Conservation (phyloP, 2,797 vertebrate genomes). For the Rhabdomys pumilio region DNA sequence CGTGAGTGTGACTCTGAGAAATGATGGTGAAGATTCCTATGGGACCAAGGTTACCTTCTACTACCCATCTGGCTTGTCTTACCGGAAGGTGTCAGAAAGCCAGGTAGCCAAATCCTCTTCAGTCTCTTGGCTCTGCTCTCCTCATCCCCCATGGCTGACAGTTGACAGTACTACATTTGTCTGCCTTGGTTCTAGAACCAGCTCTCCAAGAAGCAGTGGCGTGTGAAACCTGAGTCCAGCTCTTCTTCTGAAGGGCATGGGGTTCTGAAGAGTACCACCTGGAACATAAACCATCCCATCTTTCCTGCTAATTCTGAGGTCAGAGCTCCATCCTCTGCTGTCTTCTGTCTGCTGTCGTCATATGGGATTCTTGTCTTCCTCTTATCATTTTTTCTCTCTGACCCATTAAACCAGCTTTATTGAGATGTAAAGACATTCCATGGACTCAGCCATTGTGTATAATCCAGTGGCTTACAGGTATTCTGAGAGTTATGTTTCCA, state of each 20-base stretch:
- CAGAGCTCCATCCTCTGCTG: not conserved
- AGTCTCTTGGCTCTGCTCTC: not conserved
- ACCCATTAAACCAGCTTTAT: slow-evolving; percentile 21
- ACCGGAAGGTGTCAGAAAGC: slow-evolving; percentile 84
- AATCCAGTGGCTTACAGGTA: not conserved
- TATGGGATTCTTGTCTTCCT: no score
- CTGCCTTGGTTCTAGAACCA: slow-evolving; percentile 61
- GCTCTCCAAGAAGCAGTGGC: not conserved
- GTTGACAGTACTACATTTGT: not conserved
- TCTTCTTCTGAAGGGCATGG: not conserved
- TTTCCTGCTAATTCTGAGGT: slow-evolving; percentile 89
- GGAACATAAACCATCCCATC: slow-evolving; percentile 89
- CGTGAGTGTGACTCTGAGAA: slow-evolving; percentile 89
- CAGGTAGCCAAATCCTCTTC: slow-evolving; percentile 86
- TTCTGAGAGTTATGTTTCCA: not conserved
- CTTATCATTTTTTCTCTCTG: rapidly evolving
- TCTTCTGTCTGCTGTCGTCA: not conserved
- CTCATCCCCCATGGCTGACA: not conserved
- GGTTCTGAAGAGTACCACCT: slow-evolving; percentile 83
- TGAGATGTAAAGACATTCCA: not conserved
- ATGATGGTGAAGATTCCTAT: slow-evolving; percentile 92
- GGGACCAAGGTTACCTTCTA: slow-evolving; percentile 88
- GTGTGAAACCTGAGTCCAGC: rapidly evolving
- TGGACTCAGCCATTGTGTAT: not conserved
- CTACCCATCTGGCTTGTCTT: slow-evolving; percentile 92